Conservation (phyloP, 1,140 invertebrate genomes). For the Pogonomyrmex barbatus region DNA sequence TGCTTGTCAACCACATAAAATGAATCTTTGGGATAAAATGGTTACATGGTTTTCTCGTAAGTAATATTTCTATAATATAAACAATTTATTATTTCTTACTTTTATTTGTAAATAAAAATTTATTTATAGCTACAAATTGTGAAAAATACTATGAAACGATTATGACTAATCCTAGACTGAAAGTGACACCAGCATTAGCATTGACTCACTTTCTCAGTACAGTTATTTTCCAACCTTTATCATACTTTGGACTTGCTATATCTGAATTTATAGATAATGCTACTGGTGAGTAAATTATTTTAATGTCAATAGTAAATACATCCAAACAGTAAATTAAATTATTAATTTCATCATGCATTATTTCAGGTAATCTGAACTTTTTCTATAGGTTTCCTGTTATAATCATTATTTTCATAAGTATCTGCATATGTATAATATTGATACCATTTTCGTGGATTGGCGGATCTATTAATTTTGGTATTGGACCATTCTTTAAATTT, state of each 20-base stretch:
- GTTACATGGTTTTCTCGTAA: constrained; percentile 39
- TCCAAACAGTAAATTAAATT: background rate
- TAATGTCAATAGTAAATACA: background rate
- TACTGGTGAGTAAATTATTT: constrained; percentile 72
- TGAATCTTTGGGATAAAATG: constrained; percentile 67
- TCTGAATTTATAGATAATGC: constrained; percentile 71
- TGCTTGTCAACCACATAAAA: constrained; percentile 74
- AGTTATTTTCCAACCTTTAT: constrained; percentile 70
- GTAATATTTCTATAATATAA: background rate
- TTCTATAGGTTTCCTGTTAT: background rate
- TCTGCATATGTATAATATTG: constrained; percentile 56
- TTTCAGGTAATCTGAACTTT: constrained; percentile 52
- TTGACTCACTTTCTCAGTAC: constrained; percentile 75
- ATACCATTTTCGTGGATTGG: constrained; percentile 66
- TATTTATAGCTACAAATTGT: constrained; percentile 71
- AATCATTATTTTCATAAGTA: constrained; percentile 38
- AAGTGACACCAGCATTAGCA: constrained; percentile 78
- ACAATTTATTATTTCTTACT: background rate
- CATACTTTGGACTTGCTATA: constrained; percentile 67
- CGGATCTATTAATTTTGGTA: constrained; percentile 66
- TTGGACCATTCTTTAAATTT: constrained; percentile 72
- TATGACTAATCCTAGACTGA: constrained; percentile 74
- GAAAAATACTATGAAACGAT: constrained; percentile 75
- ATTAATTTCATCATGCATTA: background rate
- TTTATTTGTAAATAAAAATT: background rate